phyloP scores from a whole-genome alignment of 35 echinoderm and acorn worm species.

The Holothuria glaberrima region DNA sequence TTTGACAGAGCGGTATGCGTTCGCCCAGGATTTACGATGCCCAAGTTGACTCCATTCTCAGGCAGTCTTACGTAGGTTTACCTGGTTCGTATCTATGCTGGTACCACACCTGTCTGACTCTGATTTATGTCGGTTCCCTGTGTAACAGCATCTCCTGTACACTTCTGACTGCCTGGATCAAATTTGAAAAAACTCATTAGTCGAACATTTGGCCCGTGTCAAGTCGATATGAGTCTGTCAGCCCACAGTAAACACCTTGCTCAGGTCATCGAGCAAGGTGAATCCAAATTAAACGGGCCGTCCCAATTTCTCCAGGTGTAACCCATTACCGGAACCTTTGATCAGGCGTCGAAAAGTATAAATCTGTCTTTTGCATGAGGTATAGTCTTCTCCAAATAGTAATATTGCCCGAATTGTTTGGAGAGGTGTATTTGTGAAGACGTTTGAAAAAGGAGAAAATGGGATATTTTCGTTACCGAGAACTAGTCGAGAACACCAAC shows the following conservation, averaged over 20 bases:
- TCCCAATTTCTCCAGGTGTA: conserved; percentile 61
- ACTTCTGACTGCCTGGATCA: neutral
- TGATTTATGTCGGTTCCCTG: conserved; percentile 47
- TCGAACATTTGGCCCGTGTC: conserved; percentile 58
- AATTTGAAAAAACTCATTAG: conserved; percentile 41
- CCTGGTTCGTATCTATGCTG: conserved; percentile 44
- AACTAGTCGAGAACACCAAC: too few relatives aligned
- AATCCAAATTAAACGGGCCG: conserved; percentile 58
- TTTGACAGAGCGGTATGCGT: conserved; percentile 55
- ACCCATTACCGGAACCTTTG: conserved; percentile 50
- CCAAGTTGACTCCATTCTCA: conserved; percentile 29
- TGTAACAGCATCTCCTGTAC: neutral
- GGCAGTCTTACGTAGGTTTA: conserved; percentile 17
- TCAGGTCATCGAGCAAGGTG: conserved; percentile 53
- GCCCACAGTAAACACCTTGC: conserved; percentile 49
- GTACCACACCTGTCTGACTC: conserved; percentile 44
- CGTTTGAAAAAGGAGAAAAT: too few relatives aligned
- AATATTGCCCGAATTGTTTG: conserved; percentile 37
- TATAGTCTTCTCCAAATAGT: conserved; percentile 22
- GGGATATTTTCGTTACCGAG: too few relatives aligned
- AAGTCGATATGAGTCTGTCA: conserved; percentile 53
- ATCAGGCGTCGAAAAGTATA: conserved; percentile 49
- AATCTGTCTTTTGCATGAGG: conserved; percentile 31
- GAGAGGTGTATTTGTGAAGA: conserved; percentile 14
- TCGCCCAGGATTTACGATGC: conserved; percentile 41